Conservation (phyloP, 2,113 vertebrate species). For the Coryphaenoides rupestris region DNA sequence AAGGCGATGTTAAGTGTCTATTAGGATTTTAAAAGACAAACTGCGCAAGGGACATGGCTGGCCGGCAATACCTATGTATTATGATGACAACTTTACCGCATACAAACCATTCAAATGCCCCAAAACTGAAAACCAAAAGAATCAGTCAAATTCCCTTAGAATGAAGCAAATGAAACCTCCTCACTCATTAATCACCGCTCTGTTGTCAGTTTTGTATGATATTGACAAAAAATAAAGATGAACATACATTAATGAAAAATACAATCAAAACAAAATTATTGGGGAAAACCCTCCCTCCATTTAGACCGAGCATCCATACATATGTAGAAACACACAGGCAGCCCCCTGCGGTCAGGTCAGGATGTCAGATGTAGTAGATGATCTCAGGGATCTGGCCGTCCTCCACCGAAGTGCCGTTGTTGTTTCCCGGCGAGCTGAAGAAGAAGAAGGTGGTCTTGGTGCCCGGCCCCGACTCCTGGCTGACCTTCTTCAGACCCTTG, state of each 20-base stretch:
- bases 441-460: constrained; percentile 92
- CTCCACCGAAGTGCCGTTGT: constrained; percentile 93
- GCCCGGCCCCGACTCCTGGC: constrained; percentile 80
- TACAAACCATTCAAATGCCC: background rate
- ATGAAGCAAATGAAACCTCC: background rate
- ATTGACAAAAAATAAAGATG: no score
- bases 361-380: constrained; percentile 85
- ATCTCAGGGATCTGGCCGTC: constrained; percentile 96
- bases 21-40: constrained; percentile 18
- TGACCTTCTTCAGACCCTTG: constrained; percentile 90
- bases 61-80: constrained; percentile 9
- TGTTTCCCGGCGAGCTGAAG: constrained; percentile 91
- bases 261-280: no score
- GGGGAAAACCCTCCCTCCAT: no score
- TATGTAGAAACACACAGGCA: constrained; percentile 3
- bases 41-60: constrained; percentile 9
- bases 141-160: background rate
- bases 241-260: no score
- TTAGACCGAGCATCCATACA: no score
- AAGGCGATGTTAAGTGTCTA: constrained; percentile 21
- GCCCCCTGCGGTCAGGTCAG: constrained; percentile 27
- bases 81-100: constrained; percentile 11
- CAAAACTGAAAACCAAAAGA: background rate
- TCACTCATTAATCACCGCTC: background rate
- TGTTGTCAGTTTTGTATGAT: background rate